Evolutionary conservation across 2,113 vertebrate species (phyloP).

Genomic region (Stegostoma tigrinum): DNA sequence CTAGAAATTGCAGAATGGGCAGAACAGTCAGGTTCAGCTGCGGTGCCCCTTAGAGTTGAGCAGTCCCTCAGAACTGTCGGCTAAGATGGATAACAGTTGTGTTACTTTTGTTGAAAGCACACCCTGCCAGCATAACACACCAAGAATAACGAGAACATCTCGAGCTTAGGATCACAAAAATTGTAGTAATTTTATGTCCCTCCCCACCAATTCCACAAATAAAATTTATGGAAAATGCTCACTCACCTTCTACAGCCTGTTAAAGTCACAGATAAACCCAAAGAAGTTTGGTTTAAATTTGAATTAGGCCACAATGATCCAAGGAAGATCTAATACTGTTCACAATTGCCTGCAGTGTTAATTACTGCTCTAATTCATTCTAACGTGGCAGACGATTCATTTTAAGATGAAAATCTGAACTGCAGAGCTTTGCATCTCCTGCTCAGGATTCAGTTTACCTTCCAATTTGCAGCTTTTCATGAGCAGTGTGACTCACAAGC

Average conservation of each 20-base stretch:
- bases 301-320: neutral
- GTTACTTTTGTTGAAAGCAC: neutral
- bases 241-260: neutral
- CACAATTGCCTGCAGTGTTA: neutral
- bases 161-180: neutral
- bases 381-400: neutral
- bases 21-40: neutral
- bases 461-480: neutral
- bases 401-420: neutral
- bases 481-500: neutral
- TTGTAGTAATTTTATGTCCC: neutral
- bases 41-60: neutral
- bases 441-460: neutral
- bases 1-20: neutral
- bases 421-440: neutral
- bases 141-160: neutral
- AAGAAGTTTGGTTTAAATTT: neutral
- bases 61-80: too few relatives aligned
- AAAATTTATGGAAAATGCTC: neutral
- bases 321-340: neutral
- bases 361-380: neutral
- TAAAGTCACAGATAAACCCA: neutral
- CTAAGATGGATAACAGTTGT: neutral
- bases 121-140: too few relatives aligned
- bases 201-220: neutral